A percentile compares a stretch with the other conserved stretches of the same genome.
Evolutionary conservation across 2,113 vertebrate genomes (phyloP).

Genomic region (Chinchilla lanigera): DNA sequence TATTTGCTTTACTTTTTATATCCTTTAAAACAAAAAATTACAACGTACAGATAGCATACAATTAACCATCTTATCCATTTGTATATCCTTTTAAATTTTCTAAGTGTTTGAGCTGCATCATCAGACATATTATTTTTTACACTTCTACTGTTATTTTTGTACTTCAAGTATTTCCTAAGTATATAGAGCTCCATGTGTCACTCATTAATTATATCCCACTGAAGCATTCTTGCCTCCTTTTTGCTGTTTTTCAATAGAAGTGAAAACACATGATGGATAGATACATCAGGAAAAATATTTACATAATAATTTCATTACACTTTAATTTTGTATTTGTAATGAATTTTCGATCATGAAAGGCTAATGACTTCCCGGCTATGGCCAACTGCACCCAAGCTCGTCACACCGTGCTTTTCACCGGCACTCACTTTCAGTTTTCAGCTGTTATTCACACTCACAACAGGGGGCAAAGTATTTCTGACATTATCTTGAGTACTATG

Average conservation of each 20-base stretch:
- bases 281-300: constrained; percentile 41
- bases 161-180: constrained; percentile 3
- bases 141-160: not conserved
- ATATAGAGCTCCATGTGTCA: not conserved
- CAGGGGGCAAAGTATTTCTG: constrained; percentile 25
- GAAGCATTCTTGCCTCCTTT: constrained; percentile 3
- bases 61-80: not conserved
- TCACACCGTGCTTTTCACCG: not conserved
- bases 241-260: constrained; percentile 27
- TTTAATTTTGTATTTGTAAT: constrained; percentile 51
- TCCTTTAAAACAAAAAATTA: not conserved
- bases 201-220: not conserved
- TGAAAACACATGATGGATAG: not conserved
- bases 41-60: not conserved
- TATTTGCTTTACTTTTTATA: not conserved
- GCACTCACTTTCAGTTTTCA: not conserved
- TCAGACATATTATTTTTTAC: not conserved
- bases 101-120: not conserved
- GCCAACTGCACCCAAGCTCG: not conserved
- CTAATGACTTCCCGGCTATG: not conserved
- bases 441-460: not conserved
- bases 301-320: not conserved
- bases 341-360: constrained; percentile 19
- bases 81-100: not conserved
- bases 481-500: constrained; percentile 13